Conservation (phyloP, 2,888 invertebrate species). For the Sialis fuliginosa region DNA sequence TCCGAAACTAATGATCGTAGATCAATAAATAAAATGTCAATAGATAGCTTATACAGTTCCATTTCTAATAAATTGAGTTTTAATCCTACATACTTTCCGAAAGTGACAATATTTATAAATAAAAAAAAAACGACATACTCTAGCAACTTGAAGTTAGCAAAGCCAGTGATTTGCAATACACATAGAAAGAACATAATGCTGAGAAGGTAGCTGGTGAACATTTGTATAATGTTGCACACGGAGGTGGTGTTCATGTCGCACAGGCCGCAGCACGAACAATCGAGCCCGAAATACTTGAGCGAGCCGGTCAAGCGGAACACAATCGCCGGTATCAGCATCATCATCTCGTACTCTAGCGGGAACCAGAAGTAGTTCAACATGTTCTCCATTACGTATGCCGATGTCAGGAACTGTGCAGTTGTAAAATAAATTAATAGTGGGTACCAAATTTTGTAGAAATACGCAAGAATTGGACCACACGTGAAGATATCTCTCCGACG, state of each 20-base stretch:
- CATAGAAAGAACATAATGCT: conserved; percentile 15
- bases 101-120: too few species aligned
- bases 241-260: background rate
- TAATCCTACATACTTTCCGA: too few species aligned
- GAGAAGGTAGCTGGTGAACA: conserved; percentile 16
- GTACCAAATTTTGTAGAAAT: too few species aligned
- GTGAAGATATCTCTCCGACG: too few species aligned
- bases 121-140: conserved; percentile 9
- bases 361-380: conserved; percentile 22
- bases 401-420: conserved; percentile 15
- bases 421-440: too few species aligned
- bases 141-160: conserved; percentile 14
- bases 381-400: conserved; percentile 19
- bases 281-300: too few species aligned
- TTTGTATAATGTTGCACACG: conserved; percentile 9
- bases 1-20: too few species aligned
- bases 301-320: conserved; percentile 5
- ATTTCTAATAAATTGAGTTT: too few species aligned
- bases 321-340: conserved; percentile 13
- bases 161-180: conserved; percentile 13
- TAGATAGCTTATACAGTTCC: too few species aligned
- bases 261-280: conserved; percentile 1
- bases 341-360: conserved; percentile 17
- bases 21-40: too few species aligned
- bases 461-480: too few species aligned